Conservation (phyloP, 2,113 vertebrate species). For the Hemichromis elongatus region DNA sequence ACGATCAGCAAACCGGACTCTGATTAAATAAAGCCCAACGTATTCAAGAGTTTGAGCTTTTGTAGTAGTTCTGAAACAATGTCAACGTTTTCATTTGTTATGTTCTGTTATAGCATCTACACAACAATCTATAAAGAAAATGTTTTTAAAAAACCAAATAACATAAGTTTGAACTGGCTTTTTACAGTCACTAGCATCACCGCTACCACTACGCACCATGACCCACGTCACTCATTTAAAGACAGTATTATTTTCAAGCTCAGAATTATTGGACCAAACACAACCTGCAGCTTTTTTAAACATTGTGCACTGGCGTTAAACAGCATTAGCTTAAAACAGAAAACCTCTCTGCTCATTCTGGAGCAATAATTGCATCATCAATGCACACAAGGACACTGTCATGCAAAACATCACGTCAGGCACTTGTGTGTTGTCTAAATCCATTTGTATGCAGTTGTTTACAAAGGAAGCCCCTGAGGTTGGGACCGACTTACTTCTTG, state of each 20-base stretch:
- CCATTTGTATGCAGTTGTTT: not conserved
- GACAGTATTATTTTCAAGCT: not conserved
- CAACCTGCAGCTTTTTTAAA: not conserved
- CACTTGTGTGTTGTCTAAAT: not conserved
- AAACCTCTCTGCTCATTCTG: not conserved
- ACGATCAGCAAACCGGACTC: not conserved
- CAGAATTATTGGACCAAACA: not conserved
- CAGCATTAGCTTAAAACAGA: not conserved
- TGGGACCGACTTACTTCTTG: slow-evolving; percentile 80
- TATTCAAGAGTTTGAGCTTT: not conserved
- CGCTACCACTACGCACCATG: not conserved
- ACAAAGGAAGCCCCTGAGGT: not conserved
- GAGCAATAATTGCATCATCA: not conserved
- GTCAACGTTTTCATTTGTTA: not conserved
- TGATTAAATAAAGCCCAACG: not conserved
- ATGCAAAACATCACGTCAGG: not conserved
- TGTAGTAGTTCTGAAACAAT: not conserved
- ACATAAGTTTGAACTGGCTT: not conserved
- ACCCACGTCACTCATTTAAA: not conserved
- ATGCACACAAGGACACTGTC: not conserved
- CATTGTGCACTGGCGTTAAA: not conserved
- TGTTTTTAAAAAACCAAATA: not conserved
- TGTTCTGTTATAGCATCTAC: not conserved
- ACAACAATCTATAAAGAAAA: not conserved
- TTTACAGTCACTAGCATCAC: not conserved